phyloP scores from a whole-genome alignment of 2,888 invertebrate genomes.

The Polietes domitor region DNA sequence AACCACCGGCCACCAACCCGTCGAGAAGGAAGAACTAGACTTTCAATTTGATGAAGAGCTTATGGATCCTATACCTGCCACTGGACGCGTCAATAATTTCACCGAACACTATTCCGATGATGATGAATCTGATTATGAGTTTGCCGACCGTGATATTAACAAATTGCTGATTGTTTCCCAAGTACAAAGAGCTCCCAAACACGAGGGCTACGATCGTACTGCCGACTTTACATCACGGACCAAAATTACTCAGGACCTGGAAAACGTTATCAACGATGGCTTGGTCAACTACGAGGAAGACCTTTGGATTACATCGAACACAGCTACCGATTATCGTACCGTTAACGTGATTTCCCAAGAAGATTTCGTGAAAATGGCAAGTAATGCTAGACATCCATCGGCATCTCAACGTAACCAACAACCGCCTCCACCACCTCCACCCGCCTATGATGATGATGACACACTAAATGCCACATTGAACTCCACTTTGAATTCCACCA shows the following conservation, averaged over 20 bases:
- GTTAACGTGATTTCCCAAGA: conserved; percentile 94
- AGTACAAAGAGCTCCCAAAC: conserved; percentile 86
- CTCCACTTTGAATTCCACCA: conserved; percentile 75
- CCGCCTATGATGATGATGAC: conserved; percentile 83
- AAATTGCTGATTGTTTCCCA: conserved; percentile 98
- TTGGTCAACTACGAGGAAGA: conserved; percentile 97
- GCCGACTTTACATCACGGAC: conserved; percentile 94
- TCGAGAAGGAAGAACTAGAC: conserved; percentile 91
- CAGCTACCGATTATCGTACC: conserved; percentile 87
- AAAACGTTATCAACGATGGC: conserved; percentile 98
- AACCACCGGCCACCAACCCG: conserved; percentile 73
- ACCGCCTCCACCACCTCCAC: conserved; percentile 92
- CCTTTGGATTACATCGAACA: conserved; percentile 87
- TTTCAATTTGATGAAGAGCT: conserved; percentile 99
- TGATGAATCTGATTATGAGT: conserved; percentile 92
- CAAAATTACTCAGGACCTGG: conserved; percentile 96
- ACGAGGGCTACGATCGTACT: conserved; percentile 94
- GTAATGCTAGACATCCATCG: conserved; percentile 80
- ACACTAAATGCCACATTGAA: conserved; percentile 73
- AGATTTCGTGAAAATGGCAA: conserved; percentile 90
- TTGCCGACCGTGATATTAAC: conserved; percentile 95
- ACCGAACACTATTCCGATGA: conserved; percentile 88
- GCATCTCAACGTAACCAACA: conserved; percentile 87
- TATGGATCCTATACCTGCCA: conserved; percentile 85
- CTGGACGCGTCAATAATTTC: conserved; percentile 91